Conservation (phyloP, 2,888 invertebrate genomes). For the Furcula furcula region DNA sequence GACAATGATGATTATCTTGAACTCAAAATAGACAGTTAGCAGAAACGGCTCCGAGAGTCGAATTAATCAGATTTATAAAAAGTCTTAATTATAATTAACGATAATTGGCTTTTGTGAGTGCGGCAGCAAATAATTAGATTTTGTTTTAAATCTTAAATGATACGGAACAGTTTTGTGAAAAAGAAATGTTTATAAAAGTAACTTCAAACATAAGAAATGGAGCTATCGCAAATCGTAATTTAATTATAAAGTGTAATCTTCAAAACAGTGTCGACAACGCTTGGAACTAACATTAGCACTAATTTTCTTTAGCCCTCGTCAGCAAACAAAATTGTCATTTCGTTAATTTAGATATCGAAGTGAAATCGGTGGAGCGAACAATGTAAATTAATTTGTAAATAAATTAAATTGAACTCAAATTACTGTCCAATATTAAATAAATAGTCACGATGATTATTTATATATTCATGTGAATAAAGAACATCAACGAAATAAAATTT, state of each 20-base stretch:
- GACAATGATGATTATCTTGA: too few species aligned
- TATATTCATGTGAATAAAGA: constrained; percentile 33
- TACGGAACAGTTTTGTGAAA: too few species aligned
- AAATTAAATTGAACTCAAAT: constrained; percentile 18
- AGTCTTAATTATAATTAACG: too few species aligned
- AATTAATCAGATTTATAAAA: too few species aligned
- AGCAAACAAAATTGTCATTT: not conserved
- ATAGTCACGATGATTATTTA: constrained; percentile 15
- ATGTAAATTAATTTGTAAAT: constrained; percentile 32
- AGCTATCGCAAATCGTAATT: not conserved
- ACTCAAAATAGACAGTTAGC: too few species aligned
- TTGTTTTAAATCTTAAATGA: too few species aligned
- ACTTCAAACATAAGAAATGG: not conserved
- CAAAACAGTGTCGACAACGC: not conserved
- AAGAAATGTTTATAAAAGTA: not conserved
- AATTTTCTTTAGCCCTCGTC: not conserved
- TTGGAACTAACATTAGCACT: not conserved
- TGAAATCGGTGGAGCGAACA: constrained; percentile 4
- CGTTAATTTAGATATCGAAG: not conserved
- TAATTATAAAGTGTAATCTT: not conserved
- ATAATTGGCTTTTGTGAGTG: too few species aligned
- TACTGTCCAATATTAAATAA: constrained; percentile 31
- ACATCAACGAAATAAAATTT: constrained; percentile 47
- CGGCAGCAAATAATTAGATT: too few species aligned
- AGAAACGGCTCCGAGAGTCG: too few species aligned